Evolutionary conservation across 2,113 vertebrate species (phyloP).

Genomic region (Dicentrarchus labrax): DNA sequence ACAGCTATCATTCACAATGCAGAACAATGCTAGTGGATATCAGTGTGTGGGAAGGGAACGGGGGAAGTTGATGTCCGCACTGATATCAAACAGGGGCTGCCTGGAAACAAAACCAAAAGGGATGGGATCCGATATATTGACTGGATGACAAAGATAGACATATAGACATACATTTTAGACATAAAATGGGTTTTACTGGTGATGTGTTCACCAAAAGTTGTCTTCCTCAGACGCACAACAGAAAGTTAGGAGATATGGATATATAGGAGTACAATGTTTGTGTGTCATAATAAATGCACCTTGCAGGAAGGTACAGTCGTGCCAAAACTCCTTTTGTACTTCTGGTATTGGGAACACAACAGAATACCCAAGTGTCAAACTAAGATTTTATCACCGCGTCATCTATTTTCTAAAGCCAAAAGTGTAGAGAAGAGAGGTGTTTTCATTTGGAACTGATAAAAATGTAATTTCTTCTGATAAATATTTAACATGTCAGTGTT

Average conservation of each 20-base stretch:
- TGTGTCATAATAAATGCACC: neutral
- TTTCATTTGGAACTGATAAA: neutral
- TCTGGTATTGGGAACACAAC: neutral
- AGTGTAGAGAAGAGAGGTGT: neutral
- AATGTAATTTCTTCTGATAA: neutral
- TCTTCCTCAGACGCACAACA: neutral
- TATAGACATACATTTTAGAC: too few relatives aligned
- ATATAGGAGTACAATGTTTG: neutral
- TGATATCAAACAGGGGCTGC: conserved; percentile 44
- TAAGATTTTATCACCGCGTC: neutral
- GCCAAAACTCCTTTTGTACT: conserved; percentile 3
- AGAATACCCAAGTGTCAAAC: neutral
- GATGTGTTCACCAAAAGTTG: neutral
- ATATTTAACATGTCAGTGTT: neutral
- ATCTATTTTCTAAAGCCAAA: conserved; percentile 3
- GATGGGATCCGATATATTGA: neutral
- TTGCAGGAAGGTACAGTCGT: neutral
- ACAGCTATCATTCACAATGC: conserved; percentile 63
- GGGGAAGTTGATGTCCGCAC: conserved; percentile 27
- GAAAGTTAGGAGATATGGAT: neutral
- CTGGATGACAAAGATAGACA: neutral
- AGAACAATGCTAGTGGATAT: conserved; percentile 53
- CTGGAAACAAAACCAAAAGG: neutral
- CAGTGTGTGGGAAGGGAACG: conserved; percentile 23
- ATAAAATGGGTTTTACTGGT: neutral